Percentiles rank a stretch among this genome's conserved stretches.
Conservation (phyloP, 1,140 invertebrate genomes). For the Drosophila obscura region DNA sequence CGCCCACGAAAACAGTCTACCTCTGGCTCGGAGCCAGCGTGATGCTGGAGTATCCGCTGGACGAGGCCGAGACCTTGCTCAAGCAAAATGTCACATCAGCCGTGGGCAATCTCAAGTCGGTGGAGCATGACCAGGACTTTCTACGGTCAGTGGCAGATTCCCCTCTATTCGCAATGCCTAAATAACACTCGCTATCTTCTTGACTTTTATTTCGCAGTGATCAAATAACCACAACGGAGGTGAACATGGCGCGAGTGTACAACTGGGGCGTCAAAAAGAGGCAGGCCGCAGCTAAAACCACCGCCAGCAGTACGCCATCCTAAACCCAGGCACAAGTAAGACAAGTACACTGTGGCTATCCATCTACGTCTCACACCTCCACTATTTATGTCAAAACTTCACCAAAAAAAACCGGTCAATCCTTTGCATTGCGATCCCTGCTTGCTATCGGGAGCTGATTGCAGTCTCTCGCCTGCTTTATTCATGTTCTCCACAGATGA, state of each 20-base stretch:
- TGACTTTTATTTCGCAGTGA: slow-evolving; percentile 87
- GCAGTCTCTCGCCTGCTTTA: slow-evolving; percentile 45
- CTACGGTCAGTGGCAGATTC: slow-evolving; percentile 53
- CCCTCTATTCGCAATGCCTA: not conserved
- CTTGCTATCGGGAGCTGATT: slow-evolving; percentile 24
- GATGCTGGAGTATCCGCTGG: slow-evolving; percentile 98
- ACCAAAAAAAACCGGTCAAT: slow-evolving; percentile 10
- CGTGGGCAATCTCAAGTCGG: slow-evolving; percentile 91
- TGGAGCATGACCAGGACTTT: slow-evolving; percentile 93
- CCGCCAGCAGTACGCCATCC: slow-evolving; percentile 35
- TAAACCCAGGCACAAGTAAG: slow-evolving; percentile 33
- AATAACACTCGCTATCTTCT: not conserved
- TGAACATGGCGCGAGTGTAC: slow-evolving; percentile 98
- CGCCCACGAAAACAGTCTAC: slow-evolving; percentile 96
- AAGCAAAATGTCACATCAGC: slow-evolving; percentile 95
- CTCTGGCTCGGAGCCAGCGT: slow-evolving; percentile 99
- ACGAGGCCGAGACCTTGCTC: slow-evolving; percentile 95
- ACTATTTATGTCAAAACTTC: slow-evolving; percentile 66
- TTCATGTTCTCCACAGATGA: slow-evolving; percentile 40
- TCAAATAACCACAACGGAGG: slow-evolving; percentile 99
- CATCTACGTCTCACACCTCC: slow-evolving; percentile 22
- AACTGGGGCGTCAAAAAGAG: slow-evolving; percentile 98
- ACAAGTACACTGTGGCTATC: slow-evolving; percentile 9
- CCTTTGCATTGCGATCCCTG: too few species aligned
- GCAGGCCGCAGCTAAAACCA: slow-evolving; percentile 85